Percentiles rank a stretch among this genome's conserved stretches.
Evolutionary conservation across 2,113 vertebrate species (phyloP).

Genomic region (Embiotoca jacksoni): DNA sequence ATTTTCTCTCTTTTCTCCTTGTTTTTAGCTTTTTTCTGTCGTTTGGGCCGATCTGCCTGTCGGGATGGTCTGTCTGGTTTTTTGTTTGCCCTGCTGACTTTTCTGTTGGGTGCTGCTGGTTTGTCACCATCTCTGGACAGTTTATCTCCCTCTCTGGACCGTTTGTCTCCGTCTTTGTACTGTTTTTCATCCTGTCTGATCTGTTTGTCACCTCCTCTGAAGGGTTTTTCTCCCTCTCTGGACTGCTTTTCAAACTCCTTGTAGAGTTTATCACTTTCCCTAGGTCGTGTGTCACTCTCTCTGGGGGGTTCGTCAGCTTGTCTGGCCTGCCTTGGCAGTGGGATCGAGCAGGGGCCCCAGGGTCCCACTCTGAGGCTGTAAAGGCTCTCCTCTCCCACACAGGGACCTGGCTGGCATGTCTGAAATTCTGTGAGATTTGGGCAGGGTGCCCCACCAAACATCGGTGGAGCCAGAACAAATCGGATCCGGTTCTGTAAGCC

Average conservation of each 20-base stretch:
- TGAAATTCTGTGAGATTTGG: slow-evolving; percentile 95
- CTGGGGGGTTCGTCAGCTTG: slow-evolving; percentile 68
- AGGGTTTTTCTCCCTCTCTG: slow-evolving; percentile 34
- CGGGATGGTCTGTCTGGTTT: slow-evolving; percentile 80
- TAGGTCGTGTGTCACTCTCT: slow-evolving; percentile 39
- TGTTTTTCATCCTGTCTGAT: slow-evolving; percentile 20
- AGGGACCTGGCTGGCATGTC: slow-evolving; percentile 86
- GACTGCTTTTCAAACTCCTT: slow-evolving; percentile 49
- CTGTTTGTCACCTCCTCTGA: slow-evolving; percentile 25
- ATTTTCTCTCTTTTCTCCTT: slow-evolving; percentile 85
- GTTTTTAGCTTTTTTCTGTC: slow-evolving; percentile 86
- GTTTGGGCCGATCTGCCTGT: slow-evolving; percentile 82
- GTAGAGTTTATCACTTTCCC: slow-evolving; percentile 41
- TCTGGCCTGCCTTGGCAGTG: slow-evolving; percentile 83
- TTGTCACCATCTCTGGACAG: slow-evolving; percentile 36
- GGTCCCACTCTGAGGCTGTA: slow-evolving; percentile 92
- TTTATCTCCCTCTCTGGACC: slow-evolving; percentile 36
- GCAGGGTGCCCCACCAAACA: slow-evolving; percentile 91
- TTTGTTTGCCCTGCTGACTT: slow-evolving; percentile 45
- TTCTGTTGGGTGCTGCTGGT: slow-evolving; percentile 59
- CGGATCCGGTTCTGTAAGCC: slow-evolving; percentile 92
- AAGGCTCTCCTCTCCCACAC: slow-evolving; percentile 85
- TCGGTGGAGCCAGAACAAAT: slow-evolving; percentile 89
- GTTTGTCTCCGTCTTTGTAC: slow-evolving; percentile 35
- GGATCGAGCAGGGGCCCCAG: slow-evolving; percentile 88